A percentile compares a stretch with the other conserved stretches of the same genome.
phyloP scores from a whole-genome alignment of 1,140 invertebrate genomes.

The Stegodyphus dumicola region DNA sequence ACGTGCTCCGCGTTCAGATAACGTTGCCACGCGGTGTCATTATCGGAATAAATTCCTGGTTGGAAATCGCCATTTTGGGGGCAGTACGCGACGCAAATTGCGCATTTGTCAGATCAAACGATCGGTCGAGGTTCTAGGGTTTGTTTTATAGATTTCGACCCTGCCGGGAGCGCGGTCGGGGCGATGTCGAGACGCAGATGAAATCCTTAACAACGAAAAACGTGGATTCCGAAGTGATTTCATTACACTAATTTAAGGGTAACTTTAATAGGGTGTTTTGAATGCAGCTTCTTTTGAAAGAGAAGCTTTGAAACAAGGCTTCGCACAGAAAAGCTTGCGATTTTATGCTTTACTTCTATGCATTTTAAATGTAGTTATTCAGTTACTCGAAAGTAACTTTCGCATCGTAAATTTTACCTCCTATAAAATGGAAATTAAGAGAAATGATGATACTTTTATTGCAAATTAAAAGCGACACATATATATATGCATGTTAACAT shows the following conservation, averaged over 20 bases:
- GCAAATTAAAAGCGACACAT: too few relatives aligned
- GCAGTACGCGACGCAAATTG: conserved; percentile 38
- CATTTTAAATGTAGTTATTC: too few relatives aligned
- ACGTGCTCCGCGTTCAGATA: neutral
- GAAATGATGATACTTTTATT: too few relatives aligned
- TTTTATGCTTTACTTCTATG: neutral
- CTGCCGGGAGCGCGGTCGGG: neutral
- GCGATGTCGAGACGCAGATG: neutral
- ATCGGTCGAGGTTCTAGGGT: neutral
- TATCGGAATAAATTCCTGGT: conserved; percentile 50
- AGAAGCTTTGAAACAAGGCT: neutral
- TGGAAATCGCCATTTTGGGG: conserved; percentile 41
- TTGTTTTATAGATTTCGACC: conserved; percentile 24
- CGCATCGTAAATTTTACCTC: too few relatives aligned
- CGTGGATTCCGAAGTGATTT: neutral
- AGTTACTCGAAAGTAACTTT: too few relatives aligned
- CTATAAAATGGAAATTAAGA: too few relatives aligned
- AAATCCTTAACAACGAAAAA: neutral
- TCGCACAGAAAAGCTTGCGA: too few relatives aligned
- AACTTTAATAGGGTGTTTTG: neutral
- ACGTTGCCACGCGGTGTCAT: conserved; percentile 38
- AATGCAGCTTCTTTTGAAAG: neutral
- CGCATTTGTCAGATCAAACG: conserved; percentile 41
- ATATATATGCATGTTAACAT: too few relatives aligned
- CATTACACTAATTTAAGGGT: neutral